Percentiles rank a stretch among this genome's conserved stretches.
phyloP scores from a whole-genome alignment of 2,888 invertebrate genomes.

The Archips xylosteana region DNA sequence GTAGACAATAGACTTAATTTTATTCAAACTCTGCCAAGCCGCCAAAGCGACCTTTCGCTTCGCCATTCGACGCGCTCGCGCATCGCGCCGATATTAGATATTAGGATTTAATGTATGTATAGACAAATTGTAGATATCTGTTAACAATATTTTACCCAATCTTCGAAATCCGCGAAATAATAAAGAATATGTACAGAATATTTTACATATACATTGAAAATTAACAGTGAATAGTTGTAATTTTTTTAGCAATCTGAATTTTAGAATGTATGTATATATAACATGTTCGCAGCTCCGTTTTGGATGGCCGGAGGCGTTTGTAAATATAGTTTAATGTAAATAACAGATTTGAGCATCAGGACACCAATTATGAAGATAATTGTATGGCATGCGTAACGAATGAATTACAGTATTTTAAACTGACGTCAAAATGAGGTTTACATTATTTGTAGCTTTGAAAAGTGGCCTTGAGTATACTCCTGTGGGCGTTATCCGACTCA shows the following conservation, averaged over 20 bases:
- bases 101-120: constrained; percentile 41
- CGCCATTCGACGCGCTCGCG: constrained; percentile 15
- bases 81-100: constrained; percentile 10
- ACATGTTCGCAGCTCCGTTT: constrained; percentile 13
- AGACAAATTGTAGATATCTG: constrained; percentile 54
- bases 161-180: constrained; percentile 35
- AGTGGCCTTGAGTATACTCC: constrained; percentile 11
- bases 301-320: constrained; percentile 43
- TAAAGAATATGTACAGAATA: constrained; percentile 60
- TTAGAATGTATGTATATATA: constrained; percentile 63
- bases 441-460: constrained; percentile 35
- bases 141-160: constrained; percentile 45
- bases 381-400: constrained; percentile 26
- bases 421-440: constrained; percentile 33
- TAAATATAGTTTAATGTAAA: constrained; percentile 42
- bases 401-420: constrained; percentile 33
- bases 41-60: constrained; percentile 11
- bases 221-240: constrained; percentile 51
- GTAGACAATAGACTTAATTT: neutral
- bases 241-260: constrained; percentile 44
- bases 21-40: neutral
- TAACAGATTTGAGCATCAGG: constrained; percentile 44
- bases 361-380: constrained; percentile 28
- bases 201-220: constrained; percentile 55
- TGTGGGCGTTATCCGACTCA: neutral